A percentile compares a stretch with the other conserved stretches of the same genome.
Conservation (phyloP, 2,888 invertebrate genomes). For the Tipula unca region DNA sequence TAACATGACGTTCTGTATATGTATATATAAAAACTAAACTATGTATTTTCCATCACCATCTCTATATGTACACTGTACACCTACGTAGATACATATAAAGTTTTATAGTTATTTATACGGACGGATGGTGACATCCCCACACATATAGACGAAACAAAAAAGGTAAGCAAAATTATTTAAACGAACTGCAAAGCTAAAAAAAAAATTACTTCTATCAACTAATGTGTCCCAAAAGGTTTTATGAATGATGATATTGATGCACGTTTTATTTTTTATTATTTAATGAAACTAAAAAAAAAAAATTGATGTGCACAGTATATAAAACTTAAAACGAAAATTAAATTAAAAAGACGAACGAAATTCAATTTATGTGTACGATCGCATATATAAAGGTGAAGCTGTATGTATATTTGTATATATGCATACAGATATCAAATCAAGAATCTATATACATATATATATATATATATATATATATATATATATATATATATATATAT, state of each 20-base stretch:
- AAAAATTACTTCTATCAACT: background rate
- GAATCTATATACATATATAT: background rate
- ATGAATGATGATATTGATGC: conserved; percentile 8
- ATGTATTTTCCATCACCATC: background rate
- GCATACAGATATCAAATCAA: background rate
- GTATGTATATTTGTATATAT: background rate
- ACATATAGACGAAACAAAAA: background rate
- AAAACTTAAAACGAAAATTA: background rate
- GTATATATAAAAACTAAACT: background rate
- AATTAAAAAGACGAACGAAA: background rate
- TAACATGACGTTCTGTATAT: background rate
- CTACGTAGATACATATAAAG: background rate
- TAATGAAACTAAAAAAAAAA: background rate
- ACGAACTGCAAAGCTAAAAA: background rate
- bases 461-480: too few species aligned
- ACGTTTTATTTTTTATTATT: background rate
- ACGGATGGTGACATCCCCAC: background rate
- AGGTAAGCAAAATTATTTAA: background rate
- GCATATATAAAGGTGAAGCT: background rate
- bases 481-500: too few species aligned
- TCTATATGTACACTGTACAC: too few species aligned
- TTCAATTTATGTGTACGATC: background rate
- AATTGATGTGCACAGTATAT: background rate
- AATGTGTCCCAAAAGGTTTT: background rate
- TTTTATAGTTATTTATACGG: background rate